A percentile compares a stretch with the other conserved stretches of the same genome.
Conservation (phyloP, 2,797 vertebrate species). For the Vespertilio murinus region DNA sequence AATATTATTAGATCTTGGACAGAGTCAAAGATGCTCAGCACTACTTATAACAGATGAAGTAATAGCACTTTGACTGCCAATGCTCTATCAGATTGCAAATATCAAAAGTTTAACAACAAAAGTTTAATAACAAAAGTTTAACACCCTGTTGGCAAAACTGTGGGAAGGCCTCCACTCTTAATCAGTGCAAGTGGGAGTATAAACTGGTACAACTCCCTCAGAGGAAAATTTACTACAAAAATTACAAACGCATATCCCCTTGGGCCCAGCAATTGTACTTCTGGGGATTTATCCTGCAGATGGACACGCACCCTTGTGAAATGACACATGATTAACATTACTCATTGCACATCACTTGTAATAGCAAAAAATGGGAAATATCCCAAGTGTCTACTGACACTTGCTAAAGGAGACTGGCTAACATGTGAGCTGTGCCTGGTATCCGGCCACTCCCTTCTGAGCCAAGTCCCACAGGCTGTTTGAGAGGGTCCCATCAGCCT, state of each 20-base stretch:
- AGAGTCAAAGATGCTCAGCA: not conserved
- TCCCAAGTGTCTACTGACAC: not conserved
- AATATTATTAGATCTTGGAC: not conserved
- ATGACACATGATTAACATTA: not conserved
- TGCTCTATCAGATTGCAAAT: not conserved
- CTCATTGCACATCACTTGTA: not conserved
- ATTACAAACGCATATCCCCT: not conserved
- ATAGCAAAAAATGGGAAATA: not conserved
- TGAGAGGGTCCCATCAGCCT: not conserved
- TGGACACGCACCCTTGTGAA: not conserved
- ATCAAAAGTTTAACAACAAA: not conserved
- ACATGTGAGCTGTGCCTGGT: not conserved
- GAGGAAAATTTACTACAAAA: not conserved
- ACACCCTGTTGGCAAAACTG: not conserved
- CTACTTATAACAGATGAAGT: not conserved
- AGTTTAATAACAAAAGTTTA: conserved; percentile 10
- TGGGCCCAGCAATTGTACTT: not conserved
- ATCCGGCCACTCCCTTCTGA: not conserved
- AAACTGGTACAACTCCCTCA: not conserved
- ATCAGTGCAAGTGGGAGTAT: not conserved
- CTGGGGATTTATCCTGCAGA: not conserved
- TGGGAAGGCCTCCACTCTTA: not conserved
- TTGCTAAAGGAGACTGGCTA: not conserved
- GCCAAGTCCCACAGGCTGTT: not conserved
- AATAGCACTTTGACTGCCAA: not conserved